Evolutionary conservation across 2,113 vertebrate genomes (phyloP), one percentile per base, ranked within the genome.

Genomic region (Pangasianodon hypophthalmus): DNA sequence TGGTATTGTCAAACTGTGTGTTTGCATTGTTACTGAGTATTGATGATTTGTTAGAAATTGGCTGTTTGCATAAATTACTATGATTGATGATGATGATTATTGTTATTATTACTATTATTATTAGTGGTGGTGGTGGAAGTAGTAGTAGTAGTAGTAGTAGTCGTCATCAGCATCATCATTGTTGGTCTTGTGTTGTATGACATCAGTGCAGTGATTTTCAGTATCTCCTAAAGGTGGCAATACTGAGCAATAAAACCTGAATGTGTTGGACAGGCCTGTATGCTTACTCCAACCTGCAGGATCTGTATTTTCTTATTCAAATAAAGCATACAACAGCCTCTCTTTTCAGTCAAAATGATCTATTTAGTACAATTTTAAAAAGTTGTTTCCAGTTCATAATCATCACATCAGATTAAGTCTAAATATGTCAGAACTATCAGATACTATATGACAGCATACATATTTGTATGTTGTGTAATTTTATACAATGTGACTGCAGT

Each of bases 291-390:
- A 46, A 71, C 64, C n/a, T 84, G 37, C n/a, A 44, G 32, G 13
- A 71, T 54, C 46, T 88, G 16, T 79, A 7, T 88, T 88, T 88
- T 41, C 48, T 21, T 88, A 67, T 88, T 52, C 48, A 88, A 52
- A 88, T 64, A 50, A 82, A 69, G 58, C 73, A 87, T 19, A 41
- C 75, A 60, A 8, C 18, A 46, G 73, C 37, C 16, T 62, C 16
- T 50, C 19, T 80, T 52, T 88, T 82, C 19, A 26, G 48, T 58
- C 50, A 87, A 29, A 19, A n/a, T 54, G 2, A 48, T 80, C 10
- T 50, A 29, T 14, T 81, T 52, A 32, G 29, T 81, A 82, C 16
- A 32, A 81, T n/a, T n/a, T 81, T 7, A 44, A 52, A 48, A 52
- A n/a, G 24, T 26, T 67, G 13, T 80, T 67, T 41, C 8, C 9